Conservation (phyloP, 2,113 vertebrate genomes). For the Catagonus wagneri region DNA sequence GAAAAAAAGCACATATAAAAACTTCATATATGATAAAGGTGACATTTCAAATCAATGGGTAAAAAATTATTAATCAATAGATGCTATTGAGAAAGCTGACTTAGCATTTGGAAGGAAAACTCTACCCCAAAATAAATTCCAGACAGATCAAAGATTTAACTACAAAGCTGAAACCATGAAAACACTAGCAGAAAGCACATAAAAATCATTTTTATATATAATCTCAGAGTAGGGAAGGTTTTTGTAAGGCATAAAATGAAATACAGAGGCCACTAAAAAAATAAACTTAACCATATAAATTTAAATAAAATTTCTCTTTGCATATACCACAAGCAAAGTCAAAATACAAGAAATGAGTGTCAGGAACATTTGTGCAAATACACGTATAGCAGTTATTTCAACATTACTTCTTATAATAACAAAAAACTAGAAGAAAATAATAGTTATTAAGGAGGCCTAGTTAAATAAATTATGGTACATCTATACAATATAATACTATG, state of each 20-base stretch:
- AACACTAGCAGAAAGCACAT: background rate
- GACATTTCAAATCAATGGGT: background rate
- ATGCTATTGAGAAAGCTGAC: background rate
- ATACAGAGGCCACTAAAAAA: background rate
- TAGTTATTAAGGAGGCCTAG: background rate
- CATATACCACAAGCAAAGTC: background rate
- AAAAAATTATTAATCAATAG: background rate
- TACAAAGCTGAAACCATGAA: slow-evolving; percentile 1
- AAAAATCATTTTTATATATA: background rate
- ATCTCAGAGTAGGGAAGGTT: background rate
- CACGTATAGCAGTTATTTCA: background rate
- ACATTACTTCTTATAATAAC: background rate
- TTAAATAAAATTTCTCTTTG: background rate
- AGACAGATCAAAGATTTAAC: background rate
- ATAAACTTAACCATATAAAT: background rate
- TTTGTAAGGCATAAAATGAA: slow-evolving; percentile 12
- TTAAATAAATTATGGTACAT: background rate
- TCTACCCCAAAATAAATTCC: background rate
- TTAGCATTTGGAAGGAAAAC: background rate
- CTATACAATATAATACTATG: background rate
- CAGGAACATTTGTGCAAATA: background rate
- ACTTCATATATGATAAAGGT: too few relatives aligned
- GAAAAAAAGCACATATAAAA: too few relatives aligned
- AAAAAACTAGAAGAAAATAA: background rate
- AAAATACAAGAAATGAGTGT: background rate